A percentile compares a stretch with the other conserved stretches of the same genome.
phyloP scores from a whole-genome alignment of 2,797 vertebrate genomes.

The Lateolabrax maculatus region DNA sequence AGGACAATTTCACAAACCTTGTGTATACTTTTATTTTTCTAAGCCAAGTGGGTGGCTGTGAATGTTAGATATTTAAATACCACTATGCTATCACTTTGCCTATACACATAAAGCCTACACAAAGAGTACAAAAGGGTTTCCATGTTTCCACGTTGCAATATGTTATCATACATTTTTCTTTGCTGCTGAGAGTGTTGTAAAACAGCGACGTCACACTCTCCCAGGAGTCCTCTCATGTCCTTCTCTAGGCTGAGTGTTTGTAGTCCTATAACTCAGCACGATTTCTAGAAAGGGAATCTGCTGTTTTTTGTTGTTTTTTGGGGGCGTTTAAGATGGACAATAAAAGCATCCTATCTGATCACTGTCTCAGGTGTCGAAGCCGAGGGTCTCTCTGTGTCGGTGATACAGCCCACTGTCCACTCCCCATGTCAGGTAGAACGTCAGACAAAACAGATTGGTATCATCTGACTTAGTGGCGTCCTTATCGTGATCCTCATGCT shows the following conservation, averaged over 20 bases:
- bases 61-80: not conserved
- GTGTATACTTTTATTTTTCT: not conserved
- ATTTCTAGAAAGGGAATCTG: slow-evolving; percentile 23
- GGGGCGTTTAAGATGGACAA: slow-evolving; percentile 26
- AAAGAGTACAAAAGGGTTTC: not conserved
- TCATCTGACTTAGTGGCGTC: slow-evolving; percentile 61
- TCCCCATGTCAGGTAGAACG: slow-evolving; percentile 61
- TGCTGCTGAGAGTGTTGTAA: not conserved
- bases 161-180: not conserved
- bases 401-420: slow-evolving; percentile 54
- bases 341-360: slow-evolving; percentile 55
- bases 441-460: slow-evolving; percentile 70
- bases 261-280: slow-evolving; percentile 6
- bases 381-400: slow-evolving; percentile 55
- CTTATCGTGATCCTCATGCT: slow-evolving; percentile 67
- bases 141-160: not conserved
- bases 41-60: not conserved
- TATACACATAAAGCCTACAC: not conserved
- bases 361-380: slow-evolving; percentile 49
- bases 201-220: slow-evolving; percentile 20
- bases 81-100: not conserved
- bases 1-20: not conserved
- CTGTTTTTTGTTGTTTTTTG: slow-evolving; percentile 20
- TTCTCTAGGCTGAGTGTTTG: slow-evolving; percentile 1
- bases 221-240: slow-evolving; percentile 17